A percentile compares a stretch with the other conserved stretches of the same genome.
These are phyloP conservation scores for Lamellibrachia satsuma DNA, from an alignment of 2,888 invertebrate species.

Conservation along the genomic window DNA sequence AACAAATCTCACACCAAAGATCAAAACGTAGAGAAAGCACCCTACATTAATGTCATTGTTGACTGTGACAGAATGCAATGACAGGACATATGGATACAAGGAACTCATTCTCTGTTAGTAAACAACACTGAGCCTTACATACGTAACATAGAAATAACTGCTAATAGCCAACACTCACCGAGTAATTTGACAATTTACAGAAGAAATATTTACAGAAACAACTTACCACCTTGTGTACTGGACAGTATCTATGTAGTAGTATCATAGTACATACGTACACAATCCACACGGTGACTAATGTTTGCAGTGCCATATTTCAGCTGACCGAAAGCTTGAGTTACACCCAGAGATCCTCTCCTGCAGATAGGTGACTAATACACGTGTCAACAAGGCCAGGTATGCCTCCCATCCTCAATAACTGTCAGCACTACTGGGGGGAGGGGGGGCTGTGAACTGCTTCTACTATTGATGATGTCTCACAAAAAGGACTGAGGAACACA, in stretches of 20 bases:
- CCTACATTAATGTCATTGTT: not conserved
- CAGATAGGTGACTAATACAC: not conserved
- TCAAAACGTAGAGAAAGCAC: not conserved
- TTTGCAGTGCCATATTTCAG: not conserved
- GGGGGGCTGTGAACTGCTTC: not conserved
- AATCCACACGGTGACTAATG: not conserved
- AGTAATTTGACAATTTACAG: not conserved
- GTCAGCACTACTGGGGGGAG: not conserved
- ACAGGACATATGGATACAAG: not conserved
- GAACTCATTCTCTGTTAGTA: not conserved
- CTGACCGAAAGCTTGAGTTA: not conserved
- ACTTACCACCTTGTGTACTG: not conserved
- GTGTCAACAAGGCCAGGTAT: not conserved
- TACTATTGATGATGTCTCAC: not conserved
- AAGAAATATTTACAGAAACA: not conserved
- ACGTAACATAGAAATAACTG: not conserved
- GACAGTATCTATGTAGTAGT: not conserved
- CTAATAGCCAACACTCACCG: not conserved
- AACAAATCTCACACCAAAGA: not conserved
- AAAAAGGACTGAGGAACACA: not conserved
- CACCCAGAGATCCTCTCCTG: not conserved
- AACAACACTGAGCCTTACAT: not conserved
- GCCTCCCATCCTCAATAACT: not conserved
- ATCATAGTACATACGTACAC: not conserved
- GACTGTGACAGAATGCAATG: not conserved